Conservation (phyloP, 2,888 invertebrate genomes). For the Pherbina coryleti region DNA sequence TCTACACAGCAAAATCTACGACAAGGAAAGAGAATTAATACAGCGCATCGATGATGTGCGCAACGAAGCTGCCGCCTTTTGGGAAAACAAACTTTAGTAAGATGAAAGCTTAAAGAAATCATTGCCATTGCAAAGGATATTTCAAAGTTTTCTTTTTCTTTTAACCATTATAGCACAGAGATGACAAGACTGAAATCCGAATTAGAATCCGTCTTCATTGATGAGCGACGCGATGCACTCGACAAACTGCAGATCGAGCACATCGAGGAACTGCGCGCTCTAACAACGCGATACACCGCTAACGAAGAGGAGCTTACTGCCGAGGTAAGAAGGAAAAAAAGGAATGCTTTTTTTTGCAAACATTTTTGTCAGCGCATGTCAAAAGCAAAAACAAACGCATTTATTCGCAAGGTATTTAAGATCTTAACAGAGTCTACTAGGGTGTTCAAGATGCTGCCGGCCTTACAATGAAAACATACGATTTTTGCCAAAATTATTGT, state of each 20-base stretch:
- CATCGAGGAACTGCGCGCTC: slow-evolving; percentile 72
- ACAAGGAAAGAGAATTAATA: slow-evolving; percentile 70
- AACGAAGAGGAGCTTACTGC: slow-evolving; percentile 72
- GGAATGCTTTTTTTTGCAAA: too few species aligned
- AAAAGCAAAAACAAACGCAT: too few species aligned
- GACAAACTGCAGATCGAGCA: slow-evolving; percentile 73
- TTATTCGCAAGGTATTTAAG: too few species aligned
- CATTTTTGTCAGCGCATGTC: too few species aligned
- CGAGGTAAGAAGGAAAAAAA: slow-evolving; percentile 68
- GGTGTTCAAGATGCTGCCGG: too few species aligned
- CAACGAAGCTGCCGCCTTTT: slow-evolving; percentile 73
- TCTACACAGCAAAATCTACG: slow-evolving; percentile 55
- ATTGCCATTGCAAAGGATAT: too few species aligned
- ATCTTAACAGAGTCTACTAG: too few species aligned
- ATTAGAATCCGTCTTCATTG: slow-evolving; percentile 74
- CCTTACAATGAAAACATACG: too few species aligned
- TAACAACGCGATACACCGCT: slow-evolving; percentile 73
- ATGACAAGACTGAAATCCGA: slow-evolving; percentile 75
- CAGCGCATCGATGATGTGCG: slow-evolving; percentile 71
- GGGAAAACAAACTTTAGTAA: slow-evolving; percentile 74
- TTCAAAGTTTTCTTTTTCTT: not conserved
- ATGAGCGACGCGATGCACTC: slow-evolving; percentile 74
- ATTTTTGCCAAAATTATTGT: too few species aligned
- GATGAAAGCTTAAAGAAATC: slow-evolving; percentile 34
- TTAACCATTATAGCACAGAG: slow-evolving; percentile 70